These are phyloP conservation scores for Drosophila falleni DNA, from an alignment of 2,888 invertebrate species.

Conservation along the genomic window DNA sequence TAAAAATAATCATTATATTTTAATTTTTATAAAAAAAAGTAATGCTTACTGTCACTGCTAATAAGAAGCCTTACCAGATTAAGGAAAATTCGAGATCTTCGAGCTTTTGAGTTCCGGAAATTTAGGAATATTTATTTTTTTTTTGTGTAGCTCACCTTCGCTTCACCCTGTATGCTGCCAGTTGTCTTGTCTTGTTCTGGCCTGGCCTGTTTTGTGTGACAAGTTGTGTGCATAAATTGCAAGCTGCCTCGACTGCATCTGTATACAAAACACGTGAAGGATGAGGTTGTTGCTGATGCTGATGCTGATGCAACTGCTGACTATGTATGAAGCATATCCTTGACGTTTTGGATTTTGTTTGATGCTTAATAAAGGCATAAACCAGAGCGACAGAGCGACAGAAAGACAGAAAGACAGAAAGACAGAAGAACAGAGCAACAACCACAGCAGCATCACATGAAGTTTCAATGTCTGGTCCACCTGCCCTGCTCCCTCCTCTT, in stretches of 20 bases:
- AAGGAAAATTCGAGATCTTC: neutral
- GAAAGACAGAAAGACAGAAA: too few species aligned
- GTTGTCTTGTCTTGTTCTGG: constrained; percentile 28
- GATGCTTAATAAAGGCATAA: constrained; percentile 79
- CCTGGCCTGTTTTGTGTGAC: constrained; percentile 53
- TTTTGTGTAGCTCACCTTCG: constrained; percentile 1
- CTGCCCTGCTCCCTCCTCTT: constrained; percentile 4
- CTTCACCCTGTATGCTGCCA: constrained; percentile 13
- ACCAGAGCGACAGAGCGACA: constrained; percentile 30
- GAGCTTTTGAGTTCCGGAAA: neutral
- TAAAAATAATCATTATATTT: too few species aligned
- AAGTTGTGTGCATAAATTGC: constrained; percentile 78
- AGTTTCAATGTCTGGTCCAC: constrained; percentile 62
- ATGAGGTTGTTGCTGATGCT: constrained; percentile 50
- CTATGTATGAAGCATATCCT: constrained; percentile 75
- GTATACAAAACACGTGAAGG: constrained; percentile 79
- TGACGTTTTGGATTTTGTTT: constrained; percentile 79
- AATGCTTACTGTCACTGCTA: too few species aligned
- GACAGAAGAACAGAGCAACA: constrained; percentile 36
- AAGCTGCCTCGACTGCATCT: constrained; percentile 64
- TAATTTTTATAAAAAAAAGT: too few species aligned
- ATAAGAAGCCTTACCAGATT: neutral
- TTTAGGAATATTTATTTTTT: neutral
- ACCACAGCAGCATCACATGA: constrained; percentile 26
- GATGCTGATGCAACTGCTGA: constrained; percentile 58